Percentiles rank a stretch among this genome's conserved stretches.
Conservation (phyloP, 1,140 invertebrate species). For the Papilio polyxenes region DNA sequence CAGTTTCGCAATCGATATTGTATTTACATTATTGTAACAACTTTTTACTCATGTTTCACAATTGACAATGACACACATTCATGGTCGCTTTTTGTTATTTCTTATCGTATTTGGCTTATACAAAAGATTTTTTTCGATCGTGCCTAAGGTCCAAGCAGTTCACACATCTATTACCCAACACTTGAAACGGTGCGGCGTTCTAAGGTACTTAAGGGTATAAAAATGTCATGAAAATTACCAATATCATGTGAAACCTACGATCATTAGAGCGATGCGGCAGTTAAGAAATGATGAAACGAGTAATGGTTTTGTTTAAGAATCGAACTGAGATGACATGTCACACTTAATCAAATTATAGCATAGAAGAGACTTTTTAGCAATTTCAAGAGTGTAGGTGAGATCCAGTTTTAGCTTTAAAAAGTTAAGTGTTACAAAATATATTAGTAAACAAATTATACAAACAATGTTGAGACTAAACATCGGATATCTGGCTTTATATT, state of each 20-base stretch:
- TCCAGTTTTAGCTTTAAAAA: neutral
- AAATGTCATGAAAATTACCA: neutral
- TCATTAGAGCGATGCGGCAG: neutral
- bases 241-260: neutral
- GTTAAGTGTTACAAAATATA: neutral
- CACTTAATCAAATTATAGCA: neutral
- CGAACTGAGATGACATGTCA: neutral
- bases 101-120: neutral
- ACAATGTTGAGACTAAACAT: neutral
- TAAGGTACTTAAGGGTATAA: neutral
- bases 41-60: slow-evolving; percentile 10
- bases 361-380: neutral
- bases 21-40: neutral
- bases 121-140: slow-evolving; percentile 11
- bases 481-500: slow-evolving; percentile 18
- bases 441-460: slow-evolving; percentile 34
- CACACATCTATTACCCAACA: neutral
- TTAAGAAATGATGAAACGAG: neutral
- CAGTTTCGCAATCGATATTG: slow-evolving; percentile 10
- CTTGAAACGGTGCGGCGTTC: neutral
- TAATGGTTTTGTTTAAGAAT: neutral
- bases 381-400: neutral
- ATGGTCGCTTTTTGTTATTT: neutral
- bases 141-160: neutral
- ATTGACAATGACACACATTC: slow-evolving; percentile 22